Percentiles rank a stretch among this genome's conserved stretches.
Evolutionary conservation across 2,113 vertebrate species (phyloP).

Genomic region (Cichladusa arquata): DNA sequence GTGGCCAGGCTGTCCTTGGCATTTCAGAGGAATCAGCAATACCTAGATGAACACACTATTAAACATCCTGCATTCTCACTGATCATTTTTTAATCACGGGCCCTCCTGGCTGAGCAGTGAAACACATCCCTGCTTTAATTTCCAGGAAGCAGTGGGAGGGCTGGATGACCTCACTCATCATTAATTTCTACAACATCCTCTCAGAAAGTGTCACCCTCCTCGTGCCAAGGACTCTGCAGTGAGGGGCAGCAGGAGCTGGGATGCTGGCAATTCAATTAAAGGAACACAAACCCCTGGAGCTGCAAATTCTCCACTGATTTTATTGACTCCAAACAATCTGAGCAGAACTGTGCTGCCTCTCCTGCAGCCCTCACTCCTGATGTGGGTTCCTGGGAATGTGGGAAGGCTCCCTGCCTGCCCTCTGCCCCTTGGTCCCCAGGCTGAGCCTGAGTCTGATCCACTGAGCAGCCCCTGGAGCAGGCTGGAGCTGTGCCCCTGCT

Average conservation of each 20-base stretch:
- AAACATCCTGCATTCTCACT: background rate
- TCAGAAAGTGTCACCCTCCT: background rate
- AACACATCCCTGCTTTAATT: slow-evolving; percentile 8
- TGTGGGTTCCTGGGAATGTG: background rate
- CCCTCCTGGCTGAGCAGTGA: background rate
- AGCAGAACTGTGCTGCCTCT: background rate
- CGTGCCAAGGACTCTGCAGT: slow-evolving; percentile 1
- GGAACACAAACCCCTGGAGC: slow-evolving; percentile 12
- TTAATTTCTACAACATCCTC: slow-evolving; percentile 26
- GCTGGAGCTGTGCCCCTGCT: background rate
- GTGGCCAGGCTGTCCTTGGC: background rate
- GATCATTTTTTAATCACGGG: background rate
- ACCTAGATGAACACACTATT: background rate
- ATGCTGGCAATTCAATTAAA: slow-evolving; percentile 33
- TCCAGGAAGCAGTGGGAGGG: slow-evolving; percentile 43
- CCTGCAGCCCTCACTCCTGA: background rate
- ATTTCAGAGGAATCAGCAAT: background rate
- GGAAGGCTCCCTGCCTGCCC: background rate
- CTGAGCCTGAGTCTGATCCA: background rate
- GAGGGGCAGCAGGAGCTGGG: background rate
- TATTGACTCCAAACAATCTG: background rate
- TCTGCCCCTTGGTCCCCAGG: background rate
- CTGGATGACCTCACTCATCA: slow-evolving; percentile 19
- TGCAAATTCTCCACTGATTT: background rate
- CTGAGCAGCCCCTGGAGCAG: background rate